Conservation (phyloP, 2,797 vertebrate species). For the Thalassophryne amazonica region DNA sequence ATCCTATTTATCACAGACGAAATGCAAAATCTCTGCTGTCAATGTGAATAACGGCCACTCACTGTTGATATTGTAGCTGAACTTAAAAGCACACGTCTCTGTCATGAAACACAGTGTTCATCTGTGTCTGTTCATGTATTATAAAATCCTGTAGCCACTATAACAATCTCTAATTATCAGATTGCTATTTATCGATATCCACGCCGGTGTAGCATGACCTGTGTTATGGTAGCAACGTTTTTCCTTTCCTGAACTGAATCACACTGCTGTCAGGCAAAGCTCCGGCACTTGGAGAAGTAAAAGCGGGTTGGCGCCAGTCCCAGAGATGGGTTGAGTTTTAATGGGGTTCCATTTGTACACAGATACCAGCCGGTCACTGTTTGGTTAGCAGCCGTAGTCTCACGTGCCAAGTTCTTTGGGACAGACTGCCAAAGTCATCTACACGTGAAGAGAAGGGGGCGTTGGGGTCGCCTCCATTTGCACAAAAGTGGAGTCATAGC, state of each 20-base stretch:
- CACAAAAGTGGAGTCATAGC: too few species aligned
- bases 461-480: too few species aligned
- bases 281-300: not conserved
- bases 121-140: slow-evolving; percentile 39
- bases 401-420: slow-evolving; percentile 32
- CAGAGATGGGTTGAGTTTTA: slow-evolving; percentile 33
- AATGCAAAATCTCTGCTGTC: slow-evolving; percentile 48
- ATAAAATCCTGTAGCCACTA: slow-evolving; percentile 27
- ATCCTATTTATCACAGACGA: slow-evolving; percentile 37
- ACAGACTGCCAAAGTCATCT: too few species aligned
- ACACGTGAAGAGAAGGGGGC: too few species aligned
- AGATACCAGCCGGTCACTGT: slow-evolving; percentile 37
- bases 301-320: not conserved
- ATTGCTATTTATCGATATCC: slow-evolving; percentile 40
- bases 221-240: slow-evolving; percentile 54
- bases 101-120: slow-evolving; percentile 18
- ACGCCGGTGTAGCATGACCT: slow-evolving; percentile 44
- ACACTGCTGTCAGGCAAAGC: slow-evolving; percentile 28
- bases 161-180: slow-evolving; percentile 34
- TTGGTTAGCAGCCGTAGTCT: slow-evolving; percentile 33
- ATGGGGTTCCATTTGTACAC: slow-evolving; percentile 58
- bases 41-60: slow-evolving; percentile 72
- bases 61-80: slow-evolving; percentile 68
- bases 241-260: slow-evolving; percentile 19
- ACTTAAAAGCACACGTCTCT: slow-evolving; percentile 68